Conservation (phyloP, 2,113 vertebrate species). For the Daphoenositta chrysoptera region DNA sequence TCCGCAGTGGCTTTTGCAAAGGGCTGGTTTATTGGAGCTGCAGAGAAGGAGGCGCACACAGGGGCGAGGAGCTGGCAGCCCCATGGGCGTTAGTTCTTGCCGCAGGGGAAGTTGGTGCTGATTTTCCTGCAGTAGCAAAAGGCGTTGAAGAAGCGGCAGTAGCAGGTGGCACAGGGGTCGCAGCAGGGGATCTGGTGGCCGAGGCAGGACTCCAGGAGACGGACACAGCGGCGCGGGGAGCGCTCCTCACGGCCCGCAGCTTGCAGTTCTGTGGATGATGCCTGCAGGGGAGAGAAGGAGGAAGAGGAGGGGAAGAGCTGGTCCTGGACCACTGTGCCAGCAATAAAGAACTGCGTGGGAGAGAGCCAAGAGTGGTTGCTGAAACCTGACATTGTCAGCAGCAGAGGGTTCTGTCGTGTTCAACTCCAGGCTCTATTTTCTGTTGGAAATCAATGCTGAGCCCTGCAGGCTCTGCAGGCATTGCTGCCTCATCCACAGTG, state of each 20-base stretch:
- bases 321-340: neutral
- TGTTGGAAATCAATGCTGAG: neutral
- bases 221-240: slow-evolving; percentile 85
- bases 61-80: neutral
- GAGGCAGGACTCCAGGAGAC: slow-evolving; percentile 89
- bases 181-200: slow-evolving; percentile 92
- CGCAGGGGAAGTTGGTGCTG: slow-evolving; percentile 70
- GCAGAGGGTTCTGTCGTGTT: neutral
- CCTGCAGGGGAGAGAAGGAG: slow-evolving; percentile 55
- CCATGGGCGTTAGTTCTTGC: slow-evolving; percentile 56
- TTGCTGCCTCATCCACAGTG: neutral
- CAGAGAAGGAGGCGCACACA: accelerated
- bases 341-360: neutral
- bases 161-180: slow-evolving; percentile 91
- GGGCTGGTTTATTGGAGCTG: slow-evolving; percentile 35
- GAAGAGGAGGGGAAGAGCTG: neutral
- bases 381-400: neutral
- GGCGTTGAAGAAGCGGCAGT: slow-evolving; percentile 96
- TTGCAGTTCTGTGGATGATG: slow-evolving; percentile 57
- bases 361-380: neutral
- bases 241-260: slow-evolving; percentile 78
- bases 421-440: accelerated
- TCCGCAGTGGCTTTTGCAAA: neutral
- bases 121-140: slow-evolving; percentile 93
- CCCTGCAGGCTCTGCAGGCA: no score